These are phyloP conservation scores for Hystrix cristata DNA, from an alignment of 2,113 vertebrate species.

Conservation along the genomic window DNA sequence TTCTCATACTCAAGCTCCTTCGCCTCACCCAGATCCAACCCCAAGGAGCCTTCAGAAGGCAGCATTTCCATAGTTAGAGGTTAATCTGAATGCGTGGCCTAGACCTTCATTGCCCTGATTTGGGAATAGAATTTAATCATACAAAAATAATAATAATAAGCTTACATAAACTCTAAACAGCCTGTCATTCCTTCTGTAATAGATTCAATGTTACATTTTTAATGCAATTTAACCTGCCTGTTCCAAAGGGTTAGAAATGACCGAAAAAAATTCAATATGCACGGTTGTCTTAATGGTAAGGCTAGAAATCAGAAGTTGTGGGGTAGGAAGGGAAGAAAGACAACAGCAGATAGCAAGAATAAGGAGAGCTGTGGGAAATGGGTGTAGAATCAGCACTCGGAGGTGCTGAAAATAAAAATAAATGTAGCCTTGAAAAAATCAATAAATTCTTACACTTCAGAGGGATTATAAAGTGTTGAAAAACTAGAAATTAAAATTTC, in stretches of 20 bases:
- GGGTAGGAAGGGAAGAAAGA: neutral
- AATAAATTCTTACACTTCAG: neutral
- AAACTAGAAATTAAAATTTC: neutral
- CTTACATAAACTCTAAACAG: neutral
- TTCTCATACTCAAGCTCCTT: neutral
- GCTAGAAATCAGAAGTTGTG: neutral
- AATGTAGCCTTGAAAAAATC: neutral
- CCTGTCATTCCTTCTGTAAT: neutral
- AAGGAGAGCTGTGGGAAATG: neutral
- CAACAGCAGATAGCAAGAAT: neutral
- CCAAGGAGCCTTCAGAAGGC: neutral
- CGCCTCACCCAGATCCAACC: too few relatives aligned
- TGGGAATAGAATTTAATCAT: neutral
- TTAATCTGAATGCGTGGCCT: neutral
- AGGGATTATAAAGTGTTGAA: constrained; percentile 50
- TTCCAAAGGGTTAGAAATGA: neutral
- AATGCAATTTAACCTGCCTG: neutral
- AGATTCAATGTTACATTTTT: neutral
- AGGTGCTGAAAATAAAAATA: neutral
- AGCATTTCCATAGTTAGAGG: neutral
- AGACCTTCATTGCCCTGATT: neutral
- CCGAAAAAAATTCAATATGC: neutral
- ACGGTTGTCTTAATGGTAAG: too few relatives aligned
- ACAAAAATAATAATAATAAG: neutral
- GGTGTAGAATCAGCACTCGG: neutral